Percentiles rank a stretch among this genome's conserved stretches.
Conservation (phyloP, 2,797 vertebrate species). For the Alauda arvensis region DNA sequence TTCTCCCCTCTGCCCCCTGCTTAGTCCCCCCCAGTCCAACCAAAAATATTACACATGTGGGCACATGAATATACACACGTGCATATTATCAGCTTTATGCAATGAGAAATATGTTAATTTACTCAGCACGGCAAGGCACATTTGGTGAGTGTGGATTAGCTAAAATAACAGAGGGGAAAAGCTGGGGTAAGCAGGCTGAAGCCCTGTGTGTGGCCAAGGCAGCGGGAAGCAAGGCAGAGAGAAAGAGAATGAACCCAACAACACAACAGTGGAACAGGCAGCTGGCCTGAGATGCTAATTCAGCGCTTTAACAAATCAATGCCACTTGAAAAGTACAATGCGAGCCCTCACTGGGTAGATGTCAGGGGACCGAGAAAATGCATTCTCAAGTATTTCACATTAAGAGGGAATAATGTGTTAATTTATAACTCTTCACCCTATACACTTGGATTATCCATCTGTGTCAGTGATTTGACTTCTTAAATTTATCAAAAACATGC, state of each 20-base stretch:
- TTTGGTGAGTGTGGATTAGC: slow-evolving; percentile 42
- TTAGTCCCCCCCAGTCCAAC: background rate
- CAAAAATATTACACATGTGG: background rate
- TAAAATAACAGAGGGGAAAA: slow-evolving; percentile 57
- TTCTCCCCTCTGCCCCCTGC: background rate
- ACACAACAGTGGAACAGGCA: slow-evolving; percentile 79
- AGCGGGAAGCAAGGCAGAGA: slow-evolving; percentile 58
- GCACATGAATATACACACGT: background rate
- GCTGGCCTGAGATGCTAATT: slow-evolving; percentile 94
- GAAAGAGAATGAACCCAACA: slow-evolving; percentile 70
- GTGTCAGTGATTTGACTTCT: slow-evolving; percentile 88
- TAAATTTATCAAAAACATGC: slow-evolving; percentile 90
- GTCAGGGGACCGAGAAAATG: slow-evolving; percentile 84
- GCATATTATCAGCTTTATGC: background rate
- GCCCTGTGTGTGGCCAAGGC: slow-evolving; percentile 68
- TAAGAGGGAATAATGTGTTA: slow-evolving; percentile 97
- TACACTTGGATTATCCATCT: slow-evolving; percentile 93
- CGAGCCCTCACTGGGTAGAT: slow-evolving; percentile 88
- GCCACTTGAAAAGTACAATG: slow-evolving; percentile 96
- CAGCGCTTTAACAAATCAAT: slow-evolving; percentile 99
- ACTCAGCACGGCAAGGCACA: slow-evolving; percentile 15
- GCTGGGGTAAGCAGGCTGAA: slow-evolving; percentile 60
- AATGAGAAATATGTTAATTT: slow-evolving; percentile 22
- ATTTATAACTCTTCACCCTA: slow-evolving; percentile 95
- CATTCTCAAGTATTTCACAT: slow-evolving; percentile 89